Base-by-base conservation (phyloP, 2,888 invertebrate species). In the Biston betularia region DNA sequence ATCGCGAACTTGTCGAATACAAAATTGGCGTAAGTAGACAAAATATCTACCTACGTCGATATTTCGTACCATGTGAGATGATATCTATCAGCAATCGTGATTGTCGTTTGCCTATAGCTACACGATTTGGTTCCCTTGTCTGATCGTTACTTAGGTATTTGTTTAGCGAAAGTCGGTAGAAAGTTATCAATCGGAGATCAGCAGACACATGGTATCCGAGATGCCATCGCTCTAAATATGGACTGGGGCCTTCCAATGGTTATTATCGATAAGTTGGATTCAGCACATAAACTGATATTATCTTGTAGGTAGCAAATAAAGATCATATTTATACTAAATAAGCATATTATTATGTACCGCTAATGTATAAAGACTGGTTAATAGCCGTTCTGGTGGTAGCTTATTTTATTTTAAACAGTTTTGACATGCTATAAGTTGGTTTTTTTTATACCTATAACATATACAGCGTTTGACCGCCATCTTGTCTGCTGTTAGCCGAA, bases 161-260 rank as follows among this genome's bases (percentile, higher is more conserved):
- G 82, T 79, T 82, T 76, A 86, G 83, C 82, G 87, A 87, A 86
- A 85, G 83, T 78, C 71, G 73, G 76, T 86, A 86, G 87, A 87
- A 87, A 87, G 86, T 80, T 75, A 62, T 71, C 57, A 69, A 71
- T 75, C 69, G 74, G 79, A 78, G 75, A 77, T 75, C 77, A 77
- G 79, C 77, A 69, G 70, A 60, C 52, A 61, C 52, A 49, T 45
- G 45, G 64, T 48, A 64, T 64, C 40, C 12, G 24, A 34, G 76
- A 74, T 72, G 70, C 24, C 48, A 70, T 68, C 62, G 68, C 52
- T 63, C 57, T 58, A 57, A 63, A 68, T 68, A 63, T 60, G 63
- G 59, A 40, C 54, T 35, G 57, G 14, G 24, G 7, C 2, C 40
- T 49, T 38, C 40, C 33, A 56, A 61, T 62, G 33, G 35, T 33